These are phyloP conservation scores for Drosophila saltans DNA, from an alignment of 1,140 invertebrate species.

Conservation along the genomic window DNA sequence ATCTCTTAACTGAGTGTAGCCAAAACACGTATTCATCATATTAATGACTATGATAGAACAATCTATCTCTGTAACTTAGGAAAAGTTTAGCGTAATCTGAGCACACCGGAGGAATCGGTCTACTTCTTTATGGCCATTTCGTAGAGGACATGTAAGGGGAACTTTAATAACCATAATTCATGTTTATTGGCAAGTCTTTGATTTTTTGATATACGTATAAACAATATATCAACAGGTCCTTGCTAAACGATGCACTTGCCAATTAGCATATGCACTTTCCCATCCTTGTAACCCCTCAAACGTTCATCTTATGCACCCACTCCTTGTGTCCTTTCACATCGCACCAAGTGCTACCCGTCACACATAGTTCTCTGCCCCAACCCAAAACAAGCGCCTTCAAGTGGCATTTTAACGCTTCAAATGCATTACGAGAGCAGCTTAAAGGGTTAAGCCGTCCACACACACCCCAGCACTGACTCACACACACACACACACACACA, in stretches of 20 bases:
- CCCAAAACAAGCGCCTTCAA: slow-evolving; percentile 39
- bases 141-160: too few species aligned
- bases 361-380: not conserved
- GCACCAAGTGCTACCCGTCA: not conserved
- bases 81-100: too few species aligned
- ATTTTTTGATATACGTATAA: not conserved
- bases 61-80: too few species aligned
- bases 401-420: slow-evolving; percentile 78
- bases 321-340: not conserved
- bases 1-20: too few species aligned
- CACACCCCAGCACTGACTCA: not conserved
- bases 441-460: slow-evolving; percentile 47
- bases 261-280: slow-evolving; percentile 43
- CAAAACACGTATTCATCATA: too few species aligned
- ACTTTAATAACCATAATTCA: not conserved
- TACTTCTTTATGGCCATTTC: too few species aligned
- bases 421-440: slow-evolving; percentile 59
- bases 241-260: slow-evolving; percentile 41
- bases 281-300: not conserved
- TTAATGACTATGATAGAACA: too few species aligned
- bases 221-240: slow-evolving; percentile 44
- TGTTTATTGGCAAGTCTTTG: not conserved
- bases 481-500: slow-evolving; percentile 15
- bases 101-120: too few species aligned
- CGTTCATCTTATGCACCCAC: not conserved